phyloP scores from a whole-genome alignment of 2,797 vertebrate genomes.

The Hyperoplus lanceolatus region DNA sequence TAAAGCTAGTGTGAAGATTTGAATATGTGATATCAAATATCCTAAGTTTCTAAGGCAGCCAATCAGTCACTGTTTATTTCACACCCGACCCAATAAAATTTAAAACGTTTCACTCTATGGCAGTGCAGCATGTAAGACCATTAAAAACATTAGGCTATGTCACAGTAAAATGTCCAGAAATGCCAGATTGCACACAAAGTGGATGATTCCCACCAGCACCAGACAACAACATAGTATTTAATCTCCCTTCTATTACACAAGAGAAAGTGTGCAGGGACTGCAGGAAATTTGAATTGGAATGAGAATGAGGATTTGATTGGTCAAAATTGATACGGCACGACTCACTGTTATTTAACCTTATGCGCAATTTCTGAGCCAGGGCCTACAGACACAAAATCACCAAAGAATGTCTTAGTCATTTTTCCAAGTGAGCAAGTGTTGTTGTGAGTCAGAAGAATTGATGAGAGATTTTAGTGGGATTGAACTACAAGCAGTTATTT shows the following conservation, averaged over 20 bases:
- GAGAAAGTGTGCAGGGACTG: conserved; percentile 32
- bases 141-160: no score
- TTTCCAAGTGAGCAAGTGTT: conserved; percentile 8
- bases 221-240: conserved; percentile 40
- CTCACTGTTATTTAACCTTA: conserved; percentile 11
- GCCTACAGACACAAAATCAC: conserved; percentile 5
- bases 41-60: no score
- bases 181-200: no score
- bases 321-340: conserved; percentile 22
- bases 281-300: conserved; percentile 13
- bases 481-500: not conserved
- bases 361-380: not conserved
- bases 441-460: conserved; percentile 7
- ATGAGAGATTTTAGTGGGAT: conserved; percentile 5
- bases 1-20: not conserved
- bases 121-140: no score
- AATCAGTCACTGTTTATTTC: not conserved
- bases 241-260: conserved; percentile 31
- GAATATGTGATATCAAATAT: not conserved
- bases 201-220: conserved; percentile 32
- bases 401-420: not conserved
- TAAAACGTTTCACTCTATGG: no score
- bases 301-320: conserved; percentile 7
- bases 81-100: no score
- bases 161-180: no score